Base-by-base conservation (phyloP, 2,113 vertebrate genomes). In the Probosciger aterrimus region DNA sequence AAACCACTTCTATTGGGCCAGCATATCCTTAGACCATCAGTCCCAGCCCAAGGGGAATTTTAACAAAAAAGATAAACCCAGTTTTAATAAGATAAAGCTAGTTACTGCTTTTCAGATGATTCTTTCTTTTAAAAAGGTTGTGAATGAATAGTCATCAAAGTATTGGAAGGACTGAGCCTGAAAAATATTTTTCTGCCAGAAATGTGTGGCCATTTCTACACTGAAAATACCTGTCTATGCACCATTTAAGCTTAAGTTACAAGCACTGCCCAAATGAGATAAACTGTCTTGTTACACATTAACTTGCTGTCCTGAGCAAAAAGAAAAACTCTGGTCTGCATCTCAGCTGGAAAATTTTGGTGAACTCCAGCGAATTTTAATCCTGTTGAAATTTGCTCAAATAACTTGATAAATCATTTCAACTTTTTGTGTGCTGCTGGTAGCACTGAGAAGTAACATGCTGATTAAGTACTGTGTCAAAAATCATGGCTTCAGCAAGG, bases 281-380 rank as follows among this genome's bases (percentile, higher is more conserved):
- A 89, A 94, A 87, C 57, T 76, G 22, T 24, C 69, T 80, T 55
- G 91, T 94, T 95, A 96, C 31, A 94, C 2, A 28, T 95, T 96
- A 95, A 97, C 91, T 67, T 41, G 25, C 31, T 89, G 69, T 87
- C 52, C 81, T 14, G 59, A 62, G 23, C 9, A 76, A n/a, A n/a
- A 92, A 91, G n/a, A 70, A 93, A 96, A 95, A 67, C 11, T 18
- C 69, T 2, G 6, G 39, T 46, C 53, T 74, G 41, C 67, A 69
- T 82, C 86, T 91, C 82, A 71, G 69, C 76, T 89, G 83, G 86
- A 94, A 91, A 89, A 87, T 41, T 78, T 79, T 88, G 49, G 41
- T 87, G 67, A 82, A 89, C 37, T 64, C 74, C 81, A 75, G 86
- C 94, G 96, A 97, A 96, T 95, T 91, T 92, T 96, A 96, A 95